Evolutionary conservation across 2,797 vertebrate genomes (phyloP).

Genomic region (Lepus townsendii): DNA sequence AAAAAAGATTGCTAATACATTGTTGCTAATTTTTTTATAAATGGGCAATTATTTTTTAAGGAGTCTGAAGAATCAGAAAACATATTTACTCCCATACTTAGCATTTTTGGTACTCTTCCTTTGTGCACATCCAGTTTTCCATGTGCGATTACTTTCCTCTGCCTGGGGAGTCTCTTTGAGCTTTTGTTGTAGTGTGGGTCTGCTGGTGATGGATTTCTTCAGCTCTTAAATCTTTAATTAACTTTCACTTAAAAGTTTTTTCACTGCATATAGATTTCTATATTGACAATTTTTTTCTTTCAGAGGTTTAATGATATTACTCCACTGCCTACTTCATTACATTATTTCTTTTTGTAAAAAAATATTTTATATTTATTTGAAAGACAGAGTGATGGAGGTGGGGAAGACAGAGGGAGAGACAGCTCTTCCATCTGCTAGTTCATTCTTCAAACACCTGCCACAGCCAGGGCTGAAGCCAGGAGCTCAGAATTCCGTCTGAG

Average conservation of each 20-base stretch:
- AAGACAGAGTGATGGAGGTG: no score
- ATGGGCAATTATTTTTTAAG: not conserved
- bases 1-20: not conserved
- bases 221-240: not conserved
- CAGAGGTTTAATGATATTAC: not conserved
- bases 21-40: not conserved
- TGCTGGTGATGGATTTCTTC: conserved; percentile 3
- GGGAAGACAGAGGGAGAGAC: no score
- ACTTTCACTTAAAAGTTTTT: not conserved
- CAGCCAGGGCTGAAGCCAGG: no score
- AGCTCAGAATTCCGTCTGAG: no score
- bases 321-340: not conserved
- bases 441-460: no score
- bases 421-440: no score
- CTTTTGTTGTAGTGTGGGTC: not conserved
- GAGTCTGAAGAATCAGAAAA: not conserved
- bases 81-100: not conserved
- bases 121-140: not conserved
- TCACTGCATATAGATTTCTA: not conserved
- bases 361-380: no score
- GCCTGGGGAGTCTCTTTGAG: not conserved
- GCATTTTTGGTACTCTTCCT: not conserved
- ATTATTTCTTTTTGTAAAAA: not conserved
- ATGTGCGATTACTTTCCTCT: not conserved
- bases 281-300: not conserved